phyloP scores from a whole-genome alignment of 2,888 invertebrate species.

The Cephus runcator region DNA sequence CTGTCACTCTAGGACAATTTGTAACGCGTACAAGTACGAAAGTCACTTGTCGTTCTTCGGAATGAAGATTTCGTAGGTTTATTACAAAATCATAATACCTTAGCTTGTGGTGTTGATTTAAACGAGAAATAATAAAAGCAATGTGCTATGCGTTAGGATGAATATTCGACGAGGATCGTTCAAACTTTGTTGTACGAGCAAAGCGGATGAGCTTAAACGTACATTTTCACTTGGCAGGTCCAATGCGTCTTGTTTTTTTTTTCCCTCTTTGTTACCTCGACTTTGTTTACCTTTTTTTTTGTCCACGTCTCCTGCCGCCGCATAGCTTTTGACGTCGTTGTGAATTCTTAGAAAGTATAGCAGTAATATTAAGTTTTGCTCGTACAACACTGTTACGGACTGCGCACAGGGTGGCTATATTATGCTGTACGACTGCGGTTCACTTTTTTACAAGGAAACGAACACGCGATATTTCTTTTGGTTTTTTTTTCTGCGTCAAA shows the following conservation, averaged over 20 bases:
- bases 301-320: no score
- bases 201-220: neutral
- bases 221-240: neutral
- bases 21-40: slow-evolving; percentile 14
- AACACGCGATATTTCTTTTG: neutral
- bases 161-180: neutral
- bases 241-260: neutral
- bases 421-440: slow-evolving; percentile 13
- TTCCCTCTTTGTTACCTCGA: neutral
- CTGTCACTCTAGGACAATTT: slow-evolving; percentile 22
- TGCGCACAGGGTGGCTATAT: slow-evolving; percentile 21
- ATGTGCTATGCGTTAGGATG: neutral
- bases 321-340: neutral
- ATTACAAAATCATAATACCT: slow-evolving; percentile 26
- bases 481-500: neutral
- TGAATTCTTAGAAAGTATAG: neutral
- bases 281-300: neutral
- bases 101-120: slow-evolving; percentile 41
- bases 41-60: neutral
- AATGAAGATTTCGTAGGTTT: neutral
- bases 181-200: neutral
- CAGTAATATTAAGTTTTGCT: slow-evolving; percentile 16
- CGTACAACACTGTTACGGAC: slow-evolving; percentile 32
- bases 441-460: neutral
- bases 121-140: slow-evolving; percentile 21